These are phyloP conservation scores for Sylvia atricapilla DNA, from an alignment of 2,113 vertebrate species.

Conservation along the genomic window DNA sequence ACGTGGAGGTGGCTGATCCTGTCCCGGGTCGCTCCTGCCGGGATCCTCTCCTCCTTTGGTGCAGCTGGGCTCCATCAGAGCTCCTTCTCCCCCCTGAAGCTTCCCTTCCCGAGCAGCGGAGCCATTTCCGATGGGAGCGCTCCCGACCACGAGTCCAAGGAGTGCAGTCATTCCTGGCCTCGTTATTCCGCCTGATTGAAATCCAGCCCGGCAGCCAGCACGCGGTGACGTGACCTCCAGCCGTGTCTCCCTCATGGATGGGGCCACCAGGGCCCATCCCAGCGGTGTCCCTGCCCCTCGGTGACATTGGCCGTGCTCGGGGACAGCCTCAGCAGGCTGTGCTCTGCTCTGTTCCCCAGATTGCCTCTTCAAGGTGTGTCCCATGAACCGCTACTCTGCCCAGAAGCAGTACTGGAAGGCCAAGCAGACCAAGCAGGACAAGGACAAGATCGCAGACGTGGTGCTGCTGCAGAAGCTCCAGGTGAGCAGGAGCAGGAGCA, in stretches of 20 bases:
- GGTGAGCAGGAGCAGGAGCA: slow-evolving; percentile 69
- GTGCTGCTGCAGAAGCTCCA: slow-evolving; percentile 95
- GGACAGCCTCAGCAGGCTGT: background rate
- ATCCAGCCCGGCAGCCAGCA: background rate
- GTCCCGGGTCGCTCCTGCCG: rapidly evolving
- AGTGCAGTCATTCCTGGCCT: background rate
- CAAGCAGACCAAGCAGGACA: slow-evolving; percentile 97
- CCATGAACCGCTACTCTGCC: slow-evolving; percentile 97
- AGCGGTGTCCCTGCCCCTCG: background rate
- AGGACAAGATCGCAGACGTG: slow-evolving; percentile 92
- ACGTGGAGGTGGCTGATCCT: rapidly evolving
- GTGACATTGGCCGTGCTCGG: rapidly evolving
- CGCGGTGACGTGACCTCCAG: background rate
- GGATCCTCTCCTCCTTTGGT: background rate
- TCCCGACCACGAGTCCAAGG: background rate
- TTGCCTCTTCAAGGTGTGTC: slow-evolving; percentile 96
- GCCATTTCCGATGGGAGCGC: background rate
- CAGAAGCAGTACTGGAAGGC: slow-evolving; percentile 99
- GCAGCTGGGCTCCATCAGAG: slow-evolving; percentile 47
- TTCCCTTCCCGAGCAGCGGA: background rate
- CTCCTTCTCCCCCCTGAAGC: slow-evolving; percentile 3
- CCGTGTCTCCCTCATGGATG: background rate
- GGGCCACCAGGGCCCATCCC: background rate
- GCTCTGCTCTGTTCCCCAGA: slow-evolving; percentile 70
- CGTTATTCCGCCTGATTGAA: background rate